These are phyloP conservation scores for Scaptodrosophila latifasciaeformis DNA, from an alignment of 2,888 invertebrate species.

Conservation along the genomic window DNA sequence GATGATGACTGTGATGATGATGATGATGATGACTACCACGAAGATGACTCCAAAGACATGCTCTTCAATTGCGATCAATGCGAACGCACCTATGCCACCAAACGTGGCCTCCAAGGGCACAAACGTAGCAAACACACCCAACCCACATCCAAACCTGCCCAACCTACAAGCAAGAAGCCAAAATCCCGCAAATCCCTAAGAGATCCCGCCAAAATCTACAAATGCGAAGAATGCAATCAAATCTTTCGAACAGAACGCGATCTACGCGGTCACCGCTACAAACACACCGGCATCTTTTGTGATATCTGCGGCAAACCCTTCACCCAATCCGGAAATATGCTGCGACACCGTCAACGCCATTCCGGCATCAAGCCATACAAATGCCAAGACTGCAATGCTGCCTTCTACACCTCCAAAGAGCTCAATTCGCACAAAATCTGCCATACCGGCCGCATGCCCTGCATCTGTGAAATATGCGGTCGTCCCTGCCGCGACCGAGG, in stretches of 20 bases:
- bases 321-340: conserved; percentile 70
- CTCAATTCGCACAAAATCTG: conserved; percentile 65
- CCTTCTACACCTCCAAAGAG: conserved; percentile 68
- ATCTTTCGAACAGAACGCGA: conserved; percentile 61
- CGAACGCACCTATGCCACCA: conserved; percentile 56
- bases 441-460: conserved; percentile 66
- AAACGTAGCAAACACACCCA: conserved; percentile 46
- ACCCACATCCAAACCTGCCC: neutral
- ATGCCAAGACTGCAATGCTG: conserved; percentile 64
- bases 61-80: conserved; percentile 60
- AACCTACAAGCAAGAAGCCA: neutral
- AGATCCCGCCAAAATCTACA: conserved; percentile 42
- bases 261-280: conserved; percentile 63
- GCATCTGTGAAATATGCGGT: conserved; percentile 68
- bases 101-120: conserved; percentile 60
- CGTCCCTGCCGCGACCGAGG: conserved; percentile 68
- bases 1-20: conserved; percentile 29
- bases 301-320: conserved; percentile 71
- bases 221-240: conserved; percentile 60
- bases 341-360: conserved; percentile 69
- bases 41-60: conserved; percentile 45
- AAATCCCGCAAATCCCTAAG: too few relatives aligned
- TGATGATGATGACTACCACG: too few relatives aligned
- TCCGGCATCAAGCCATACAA: conserved; percentile 71
- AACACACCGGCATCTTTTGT: conserved; percentile 71